phyloP scores from a whole-genome alignment of 23 tunicate genomes.

The Aplidium turbinatum region DNA sequence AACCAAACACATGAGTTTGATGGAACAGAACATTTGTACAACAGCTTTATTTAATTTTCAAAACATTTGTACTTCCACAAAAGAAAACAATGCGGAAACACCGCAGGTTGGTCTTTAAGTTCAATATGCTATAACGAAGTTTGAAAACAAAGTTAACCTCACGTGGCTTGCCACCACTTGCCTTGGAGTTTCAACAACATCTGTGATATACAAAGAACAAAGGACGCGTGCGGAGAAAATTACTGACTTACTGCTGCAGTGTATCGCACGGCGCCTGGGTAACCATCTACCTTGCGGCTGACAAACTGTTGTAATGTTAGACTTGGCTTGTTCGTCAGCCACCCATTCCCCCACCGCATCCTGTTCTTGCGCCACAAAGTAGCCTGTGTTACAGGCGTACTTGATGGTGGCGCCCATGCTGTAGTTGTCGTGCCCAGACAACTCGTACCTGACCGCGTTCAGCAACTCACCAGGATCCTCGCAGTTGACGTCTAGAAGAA shows the following conservation, averaged over 20 bases:
- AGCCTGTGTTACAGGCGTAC: conserved; percentile 34
- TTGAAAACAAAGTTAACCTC: too few relatives aligned
- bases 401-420: conserved; percentile 17
- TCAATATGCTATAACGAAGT: too few relatives aligned
- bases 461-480: conserved; percentile 36
- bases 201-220: too few relatives aligned
- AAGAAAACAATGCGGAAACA: too few relatives aligned
- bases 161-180: too few relatives aligned
- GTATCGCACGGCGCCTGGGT: conserved; percentile 19
- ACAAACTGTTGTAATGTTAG: conserved; percentile 25
- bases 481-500: conserved; percentile 51
- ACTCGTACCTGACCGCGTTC: conserved; percentile 13
- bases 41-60: background rate
- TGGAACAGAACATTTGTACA: background rate
- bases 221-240: too few relatives aligned
- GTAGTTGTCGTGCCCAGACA: conserved; percentile 22
- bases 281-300: conserved; percentile 59
- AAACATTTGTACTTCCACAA: too few relatives aligned
- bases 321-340: background rate
- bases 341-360: conserved; percentile 66
- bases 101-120: too few relatives aligned
- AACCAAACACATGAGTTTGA: background rate
- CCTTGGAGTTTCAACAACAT: too few relatives aligned
- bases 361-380: conserved; percentile 38
- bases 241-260: too few relatives aligned